These are phyloP conservation scores for Parasteatoda tepidariorum DNA, from an alignment of 1,140 invertebrate genomes.

Conservation along the genomic window DNA sequence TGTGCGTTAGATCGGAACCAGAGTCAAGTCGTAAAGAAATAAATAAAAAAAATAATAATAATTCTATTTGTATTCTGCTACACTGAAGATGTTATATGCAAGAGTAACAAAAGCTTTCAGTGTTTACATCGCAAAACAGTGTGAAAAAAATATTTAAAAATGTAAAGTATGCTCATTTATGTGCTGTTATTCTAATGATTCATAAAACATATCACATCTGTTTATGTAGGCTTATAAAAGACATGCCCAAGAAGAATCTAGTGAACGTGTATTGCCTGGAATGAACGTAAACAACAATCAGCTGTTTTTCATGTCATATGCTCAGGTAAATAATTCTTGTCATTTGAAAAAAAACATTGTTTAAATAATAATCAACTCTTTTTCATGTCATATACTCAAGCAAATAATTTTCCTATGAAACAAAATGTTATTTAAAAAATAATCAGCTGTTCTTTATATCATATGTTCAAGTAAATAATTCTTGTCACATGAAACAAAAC, in stretches of 20 bases:
- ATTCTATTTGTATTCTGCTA: background rate
- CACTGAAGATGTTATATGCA: background rate
- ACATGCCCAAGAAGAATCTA: constrained; percentile 20
- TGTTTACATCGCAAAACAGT: background rate
- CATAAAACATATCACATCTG: background rate
- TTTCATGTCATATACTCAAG: too few species aligned
- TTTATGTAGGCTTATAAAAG: constrained; percentile 37
- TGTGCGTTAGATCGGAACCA: too few species aligned
- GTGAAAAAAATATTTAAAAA: background rate
- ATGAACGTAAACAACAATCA: constrained; percentile 23
- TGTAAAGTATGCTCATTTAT: background rate
- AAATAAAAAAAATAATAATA: too few species aligned
- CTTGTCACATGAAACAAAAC: too few species aligned
- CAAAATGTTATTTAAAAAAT: too few species aligned
- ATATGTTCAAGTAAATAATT: too few species aligned
- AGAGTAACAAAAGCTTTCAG: background rate
- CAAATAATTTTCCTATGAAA: too few species aligned
- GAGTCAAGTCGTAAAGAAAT: too few species aligned
- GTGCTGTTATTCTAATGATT: background rate
- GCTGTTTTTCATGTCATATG: constrained; percentile 57
- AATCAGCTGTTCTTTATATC: too few species aligned
- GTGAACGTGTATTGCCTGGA: background rate
- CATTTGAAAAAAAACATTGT: too few species aligned
- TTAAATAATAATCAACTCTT: too few species aligned
- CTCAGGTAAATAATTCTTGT: too few species aligned